Evolutionary conservation across 1,140 invertebrate species (phyloP), one percentile per base, ranked within the genome.

Genomic region (Idris sp.): DNA sequence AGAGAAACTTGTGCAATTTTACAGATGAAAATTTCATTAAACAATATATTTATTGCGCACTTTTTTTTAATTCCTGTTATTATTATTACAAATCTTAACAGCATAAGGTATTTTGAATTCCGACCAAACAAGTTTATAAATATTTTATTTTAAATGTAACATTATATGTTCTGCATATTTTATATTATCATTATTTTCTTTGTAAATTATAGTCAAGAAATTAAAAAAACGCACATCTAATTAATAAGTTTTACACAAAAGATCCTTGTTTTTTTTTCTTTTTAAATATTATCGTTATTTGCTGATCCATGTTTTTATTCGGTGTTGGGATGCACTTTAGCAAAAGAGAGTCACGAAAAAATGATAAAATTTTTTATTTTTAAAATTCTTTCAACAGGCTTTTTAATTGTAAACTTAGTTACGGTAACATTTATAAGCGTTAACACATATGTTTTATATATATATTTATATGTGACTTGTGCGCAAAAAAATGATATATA

Each of bases 281-380:
- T 59, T 58, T 40, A 56, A 43, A 43, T 40, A 11, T 33, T 49
- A 71, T 65, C 59, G 62, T 67, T 67, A 40, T 76, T 68, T 58
- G 28, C 36, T 67, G 56, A 73, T 31, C 41, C 54, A 62, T 58
- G n/a, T 51, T 46, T 74, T 74, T 79, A 67, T 79, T 79, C 46
- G 81, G 81, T 83, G 79, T 81, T 83, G 80, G 81, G 80, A 75
- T 75, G 73, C 76, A 79, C 80, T 31, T 76, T 80, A 79, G 54
- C 41, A 48, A 67, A 53, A 64, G n/a, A 51, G 61, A 62, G 30
- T 16, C 65, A 74, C 62, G 65, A 40, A 64, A 30, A 10, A 36
- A 46, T 56, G 11, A 40, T 41, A 31, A 40, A 58, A 56, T 56
- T 49, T 61, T 56, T 41, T 56, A 44, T 59, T 65, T 33, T 26